Percentiles rank a stretch among this genome's conserved stretches.
Conservation (phyloP, 1,140 invertebrate species). For the Saxidomus purpurata region DNA sequence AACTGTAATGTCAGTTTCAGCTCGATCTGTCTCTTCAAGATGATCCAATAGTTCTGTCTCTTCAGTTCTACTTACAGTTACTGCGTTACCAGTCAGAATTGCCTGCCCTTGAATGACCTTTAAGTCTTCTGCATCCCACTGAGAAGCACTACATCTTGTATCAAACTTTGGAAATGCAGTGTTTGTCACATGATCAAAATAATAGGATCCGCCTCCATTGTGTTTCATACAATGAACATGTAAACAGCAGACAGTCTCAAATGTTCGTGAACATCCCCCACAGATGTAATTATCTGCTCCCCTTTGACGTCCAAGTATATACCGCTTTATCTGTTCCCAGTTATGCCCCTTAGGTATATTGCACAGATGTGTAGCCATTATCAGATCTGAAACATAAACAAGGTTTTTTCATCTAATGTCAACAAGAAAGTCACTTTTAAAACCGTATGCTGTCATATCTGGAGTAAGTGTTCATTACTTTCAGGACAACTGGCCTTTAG, state of each 20-base stretch:
- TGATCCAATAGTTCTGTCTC: not conserved
- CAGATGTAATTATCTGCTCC: not conserved
- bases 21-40: not conserved
- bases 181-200: conserved; percentile 55
- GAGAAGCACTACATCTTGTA: conserved; percentile 26
- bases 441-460: too few relatives aligned
- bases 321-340: conserved; percentile 15
- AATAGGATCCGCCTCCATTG: conserved; percentile 51
- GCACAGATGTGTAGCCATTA: conserved; percentile 21
- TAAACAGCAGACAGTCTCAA: conserved; percentile 42
- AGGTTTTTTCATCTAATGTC: too few relatives aligned
- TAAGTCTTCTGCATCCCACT: conserved; percentile 5
- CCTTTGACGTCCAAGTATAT: not conserved
- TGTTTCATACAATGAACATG: conserved; percentile 56
- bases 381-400: conserved; percentile 1
- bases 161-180: conserved; percentile 62
- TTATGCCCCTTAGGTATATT: not conserved
- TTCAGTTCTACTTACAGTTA: not conserved
- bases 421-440: too few relatives aligned
- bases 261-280: conserved; percentile 42
- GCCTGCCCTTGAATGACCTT: not conserved
- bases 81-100: not conserved
- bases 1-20: not conserved
- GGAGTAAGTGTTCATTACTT: too few relatives aligned
- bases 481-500: too few relatives aligned